Evolutionary conservation across 2,113 vertebrate species (phyloP), one percentile per base, ranked within the genome.

Genomic region (Rhineura floridana): DNA sequence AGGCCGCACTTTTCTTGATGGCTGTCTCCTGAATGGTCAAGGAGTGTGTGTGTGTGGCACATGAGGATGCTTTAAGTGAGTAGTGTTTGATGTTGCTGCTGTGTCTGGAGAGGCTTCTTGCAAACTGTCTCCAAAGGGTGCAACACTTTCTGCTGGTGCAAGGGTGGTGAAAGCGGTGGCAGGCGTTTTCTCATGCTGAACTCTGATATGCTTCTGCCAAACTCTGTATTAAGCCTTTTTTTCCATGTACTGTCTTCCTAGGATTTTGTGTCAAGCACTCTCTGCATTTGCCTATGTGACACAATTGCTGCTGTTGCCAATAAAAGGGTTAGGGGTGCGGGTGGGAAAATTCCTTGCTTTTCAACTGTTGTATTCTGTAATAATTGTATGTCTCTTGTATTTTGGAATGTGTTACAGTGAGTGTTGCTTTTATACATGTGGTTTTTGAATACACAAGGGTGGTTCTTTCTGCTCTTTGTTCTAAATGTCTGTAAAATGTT

Each of bases 401-500:
- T 93, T 87, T 76, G 78, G 0, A 87, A 89, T 91, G 88, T 94
- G 94, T 95, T 94, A 93, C 77, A 70, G 73, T 92, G 90, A 90
- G 94, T 90, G 82, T 84, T 91, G 88, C 86, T 95, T 93, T 92
- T 93, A 95, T 93, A 90, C 95, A 91, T 96, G 92, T 59, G 15
- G 15, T 92, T 96, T 95, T 92, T 78, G 62, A 91, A 91, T 93
- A 70, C 44, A 81, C 88, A 94, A 93, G 88, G 93, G 50, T 84
- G 95, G n/a, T 82, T 91, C 33, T 84, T 93, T 93, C 87, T 96
- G 89, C 94, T 93, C 13, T 82, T 83, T 95, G 86, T 95, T 95
- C 90, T 95, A 89, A 89, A 93, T 92, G 88, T 94, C 90, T 95
- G 91, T 95, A 93, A 93, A 87, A 92, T 92, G 65, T 95, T 94